Percentiles rank a stretch among this genome's conserved stretches.
Evolutionary conservation across 2,113 vertebrate genomes (phyloP).

Genomic region (Candoia aspera): DNA sequence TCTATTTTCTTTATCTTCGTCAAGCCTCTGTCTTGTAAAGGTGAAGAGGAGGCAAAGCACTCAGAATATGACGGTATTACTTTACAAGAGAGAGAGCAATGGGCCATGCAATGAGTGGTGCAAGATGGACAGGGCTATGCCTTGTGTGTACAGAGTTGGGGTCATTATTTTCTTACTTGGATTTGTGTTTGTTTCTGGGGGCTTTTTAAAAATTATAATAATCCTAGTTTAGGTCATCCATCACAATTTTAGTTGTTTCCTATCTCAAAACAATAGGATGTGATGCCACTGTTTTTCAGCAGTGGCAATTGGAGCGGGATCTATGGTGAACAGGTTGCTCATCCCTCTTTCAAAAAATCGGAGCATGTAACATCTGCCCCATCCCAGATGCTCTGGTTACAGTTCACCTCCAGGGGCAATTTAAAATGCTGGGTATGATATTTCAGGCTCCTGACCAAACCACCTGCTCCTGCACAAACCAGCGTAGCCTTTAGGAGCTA

Average conservation of each 20-base stretch:
- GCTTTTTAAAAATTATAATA: neutral
- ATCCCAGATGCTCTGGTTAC: neutral
- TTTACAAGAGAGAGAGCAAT: too few relatives aligned
- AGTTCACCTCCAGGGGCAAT: neutral
- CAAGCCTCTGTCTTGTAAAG: neutral
- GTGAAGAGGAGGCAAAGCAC: neutral
- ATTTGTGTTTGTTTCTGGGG: neutral
- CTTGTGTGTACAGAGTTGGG: neutral
- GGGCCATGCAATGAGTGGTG: neutral
- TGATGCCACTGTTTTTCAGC: neutral
- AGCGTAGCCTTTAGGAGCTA: neutral
- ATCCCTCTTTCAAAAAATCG: neutral
- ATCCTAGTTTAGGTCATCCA: neutral
- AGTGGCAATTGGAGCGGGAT: neutral
- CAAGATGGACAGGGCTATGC: neutral
- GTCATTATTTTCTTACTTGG: neutral
- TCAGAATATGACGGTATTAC: neutral
- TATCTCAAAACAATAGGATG: neutral
- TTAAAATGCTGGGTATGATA: neutral
- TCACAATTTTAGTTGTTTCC: neutral
- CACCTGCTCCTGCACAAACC: neutral
- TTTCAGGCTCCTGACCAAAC: neutral
- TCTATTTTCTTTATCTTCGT: neutral
- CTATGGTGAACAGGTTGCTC: neutral
- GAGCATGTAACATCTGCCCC: neutral